Evolutionary conservation across 2,888 invertebrate genomes (phyloP), one percentile per base, ranked within the genome.

Genomic region (Brachypalpus laphriformis): DNA sequence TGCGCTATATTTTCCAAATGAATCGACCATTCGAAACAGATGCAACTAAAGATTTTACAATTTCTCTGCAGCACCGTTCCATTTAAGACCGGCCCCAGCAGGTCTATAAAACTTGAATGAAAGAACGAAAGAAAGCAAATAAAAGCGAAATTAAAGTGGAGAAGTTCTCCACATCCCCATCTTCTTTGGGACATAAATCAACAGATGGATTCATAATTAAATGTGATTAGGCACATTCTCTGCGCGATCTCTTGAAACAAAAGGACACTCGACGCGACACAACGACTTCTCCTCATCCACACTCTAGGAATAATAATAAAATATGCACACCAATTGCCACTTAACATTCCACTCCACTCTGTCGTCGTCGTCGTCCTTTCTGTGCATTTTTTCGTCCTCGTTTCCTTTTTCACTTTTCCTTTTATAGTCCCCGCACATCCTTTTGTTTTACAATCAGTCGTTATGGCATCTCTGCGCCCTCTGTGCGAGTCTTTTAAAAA

Each of bases 161-260:
- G 31, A 31, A 54, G 28, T 49, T 22, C 5, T 28, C 18, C 42
- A n/a, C 5, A 42, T 25, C 28, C 9, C 45, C 56, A 6, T 34
- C n/a, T 14, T 20, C 37, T 61, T 14, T 49, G 70, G 31, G 18
- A 59, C 63, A 75, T 75, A 85, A 81, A 71, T 81, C 85, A 85
- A 85, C 85, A 85, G 85, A 80, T 85, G 85, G 81, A 71, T 72
- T 75, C 66, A 66, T 81, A 85, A 85, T 85, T 85, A 81, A 76
- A 76, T 85, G 71, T 85, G 85, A 85, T 81, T 85, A 85, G 81
- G 40, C 47, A 61, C 81, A 72, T 72, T 68, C 82, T 25, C 20
- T 18, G 61, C 34, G 22, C 28, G 22, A 18, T 34, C 34, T 11
- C 31, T 28, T 31, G 11, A 31, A 25, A 47, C n/a, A 28, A n/a